A percentile compares a stretch with the other conserved stretches of the same genome.
These are phyloP conservation scores for Chaetogeoica ovagalla DNA, from an alignment of 2,888 invertebrate genomes.

Conservation along the genomic window DNA sequence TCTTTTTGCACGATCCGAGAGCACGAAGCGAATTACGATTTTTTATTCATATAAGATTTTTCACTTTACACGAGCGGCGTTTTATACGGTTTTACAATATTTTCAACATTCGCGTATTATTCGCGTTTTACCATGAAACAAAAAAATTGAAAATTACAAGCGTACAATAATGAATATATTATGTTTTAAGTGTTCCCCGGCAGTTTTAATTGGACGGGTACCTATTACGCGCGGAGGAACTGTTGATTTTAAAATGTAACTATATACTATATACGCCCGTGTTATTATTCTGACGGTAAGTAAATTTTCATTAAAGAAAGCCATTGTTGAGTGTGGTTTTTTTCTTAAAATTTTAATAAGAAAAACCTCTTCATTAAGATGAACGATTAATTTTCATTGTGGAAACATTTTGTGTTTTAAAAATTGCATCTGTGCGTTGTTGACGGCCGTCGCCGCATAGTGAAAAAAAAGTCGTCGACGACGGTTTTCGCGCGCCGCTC, in stretches of 20 bases:
- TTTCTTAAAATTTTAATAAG: constrained; percentile 26
- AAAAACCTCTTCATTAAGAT: constrained; percentile 45
- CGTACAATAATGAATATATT: background rate
- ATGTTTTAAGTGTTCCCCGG: constrained; percentile 32
- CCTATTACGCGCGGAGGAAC: constrained; percentile 12
- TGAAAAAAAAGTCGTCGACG: constrained; percentile 6
- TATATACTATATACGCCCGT: too few relatives aligned
- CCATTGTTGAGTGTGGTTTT: constrained; percentile 32
- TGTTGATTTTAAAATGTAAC: background rate
- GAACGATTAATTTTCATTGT: constrained; percentile 40
- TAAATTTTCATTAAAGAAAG: constrained; percentile 41
- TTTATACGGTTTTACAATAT: too few relatives aligned
- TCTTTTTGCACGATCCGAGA: too few relatives aligned
- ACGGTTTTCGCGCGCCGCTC: too few relatives aligned
- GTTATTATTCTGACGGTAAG: background rate
- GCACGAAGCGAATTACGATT: too few relatives aligned
- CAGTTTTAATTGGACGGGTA: constrained; percentile 25
- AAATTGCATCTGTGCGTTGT: too few relatives aligned
- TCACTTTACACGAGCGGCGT: too few relatives aligned
- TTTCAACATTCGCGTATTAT: too few relatives aligned
- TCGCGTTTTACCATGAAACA: too few relatives aligned
- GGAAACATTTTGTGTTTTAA: background rate
- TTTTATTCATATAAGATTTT: too few relatives aligned
- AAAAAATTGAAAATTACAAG: too few relatives aligned
- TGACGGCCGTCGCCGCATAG: background rate